phyloP scores from a whole-genome alignment of 1,140 invertebrate genomes.

The Idris sp. region DNA sequence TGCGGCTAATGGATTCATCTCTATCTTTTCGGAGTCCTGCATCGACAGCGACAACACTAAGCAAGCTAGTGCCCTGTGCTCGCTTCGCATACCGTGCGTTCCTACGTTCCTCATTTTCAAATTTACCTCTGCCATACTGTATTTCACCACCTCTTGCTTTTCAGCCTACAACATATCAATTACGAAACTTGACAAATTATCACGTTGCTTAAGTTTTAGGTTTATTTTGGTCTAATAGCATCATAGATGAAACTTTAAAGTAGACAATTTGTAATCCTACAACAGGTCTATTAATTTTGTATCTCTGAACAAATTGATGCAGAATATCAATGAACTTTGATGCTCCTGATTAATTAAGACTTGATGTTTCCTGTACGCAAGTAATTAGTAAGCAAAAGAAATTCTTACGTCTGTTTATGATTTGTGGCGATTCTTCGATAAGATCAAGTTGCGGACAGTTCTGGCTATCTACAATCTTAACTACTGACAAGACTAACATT shows the following conservation, averaged over 20 bases:
- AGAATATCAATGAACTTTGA: slow-evolving; percentile 24
- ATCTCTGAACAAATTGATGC: slow-evolving; percentile 33
- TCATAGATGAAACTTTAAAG: slow-evolving; percentile 7
- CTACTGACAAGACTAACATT: slow-evolving; percentile 45
- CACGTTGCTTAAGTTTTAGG: slow-evolving; percentile 28
- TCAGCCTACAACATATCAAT: slow-evolving; percentile 31
- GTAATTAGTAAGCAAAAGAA: slow-evolving; percentile 27
- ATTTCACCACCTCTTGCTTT: slow-evolving; percentile 14
- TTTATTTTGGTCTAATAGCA: slow-evolving; percentile 53
- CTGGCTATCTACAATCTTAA: slow-evolving; percentile 46
- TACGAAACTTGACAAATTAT: slow-evolving; percentile 53
- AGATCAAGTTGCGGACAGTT: slow-evolving; percentile 43
- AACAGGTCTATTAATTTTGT: slow-evolving; percentile 14
- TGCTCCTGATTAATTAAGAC: slow-evolving; percentile 33
- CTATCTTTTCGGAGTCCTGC: slow-evolving; percentile 41
- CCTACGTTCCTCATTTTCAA: slow-evolving; percentile 40
- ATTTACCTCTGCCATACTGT: slow-evolving; percentile 22
- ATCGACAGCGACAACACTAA: slow-evolving; percentile 50
- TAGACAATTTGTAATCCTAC: slow-evolving; percentile 27
- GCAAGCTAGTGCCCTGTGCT: slow-evolving; percentile 18
- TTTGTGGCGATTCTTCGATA: slow-evolving; percentile 49
- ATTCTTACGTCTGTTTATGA: slow-evolving; percentile 45
- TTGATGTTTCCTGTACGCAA: slow-evolving; percentile 2
- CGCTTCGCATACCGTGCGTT: slow-evolving; percentile 29
- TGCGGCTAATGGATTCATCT: slow-evolving; percentile 77